Evolutionary conservation across 1,140 invertebrate species (phyloP).

Genomic region (Drosophila auraria): DNA sequence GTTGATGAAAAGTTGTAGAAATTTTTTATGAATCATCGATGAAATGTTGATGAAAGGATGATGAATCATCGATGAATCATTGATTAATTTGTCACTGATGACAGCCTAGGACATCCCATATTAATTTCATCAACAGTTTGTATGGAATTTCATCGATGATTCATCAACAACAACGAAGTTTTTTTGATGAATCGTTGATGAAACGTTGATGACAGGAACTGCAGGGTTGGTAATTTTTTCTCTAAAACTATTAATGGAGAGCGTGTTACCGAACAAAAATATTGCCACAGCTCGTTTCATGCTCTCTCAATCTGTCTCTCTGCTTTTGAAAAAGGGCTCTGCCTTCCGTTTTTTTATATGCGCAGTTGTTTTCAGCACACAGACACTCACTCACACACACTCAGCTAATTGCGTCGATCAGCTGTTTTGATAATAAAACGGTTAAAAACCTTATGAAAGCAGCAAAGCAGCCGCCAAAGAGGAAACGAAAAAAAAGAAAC

Average conservation of each 20-base stretch:
- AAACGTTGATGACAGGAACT: too few species aligned
- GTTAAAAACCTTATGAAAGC: conserved; percentile 59
- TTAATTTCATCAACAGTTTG: too few species aligned
- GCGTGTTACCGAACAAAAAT: conserved; percentile 46
- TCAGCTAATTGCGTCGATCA: conserved; percentile 64
- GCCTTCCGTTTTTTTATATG: conserved; percentile 50
- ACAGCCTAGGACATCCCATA: too few species aligned
- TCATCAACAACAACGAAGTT: too few species aligned
- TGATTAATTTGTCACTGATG: too few species aligned
- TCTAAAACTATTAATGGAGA: conserved; percentile 34
- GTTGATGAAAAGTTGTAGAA: too few species aligned
- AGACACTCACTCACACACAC: conserved; percentile 19
- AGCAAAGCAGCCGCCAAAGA: conserved; percentile 22
- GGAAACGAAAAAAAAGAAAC: conserved; percentile 18
- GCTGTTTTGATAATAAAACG: conserved; percentile 75
- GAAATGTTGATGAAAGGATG: too few species aligned
- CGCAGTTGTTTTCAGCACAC: conserved; percentile 66
- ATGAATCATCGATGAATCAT: too few species aligned
- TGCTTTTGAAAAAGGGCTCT: conserved; percentile 23
- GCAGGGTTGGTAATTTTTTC: too few species aligned
- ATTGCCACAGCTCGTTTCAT: conserved; percentile 22
- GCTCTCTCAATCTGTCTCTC: conserved; percentile 8
- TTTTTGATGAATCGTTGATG: too few species aligned
- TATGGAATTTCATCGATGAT: too few species aligned
- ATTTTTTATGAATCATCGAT: too few species aligned